Base-by-base conservation (phyloP, 1,140 invertebrate genomes). In the Samia ricini region DNA sequence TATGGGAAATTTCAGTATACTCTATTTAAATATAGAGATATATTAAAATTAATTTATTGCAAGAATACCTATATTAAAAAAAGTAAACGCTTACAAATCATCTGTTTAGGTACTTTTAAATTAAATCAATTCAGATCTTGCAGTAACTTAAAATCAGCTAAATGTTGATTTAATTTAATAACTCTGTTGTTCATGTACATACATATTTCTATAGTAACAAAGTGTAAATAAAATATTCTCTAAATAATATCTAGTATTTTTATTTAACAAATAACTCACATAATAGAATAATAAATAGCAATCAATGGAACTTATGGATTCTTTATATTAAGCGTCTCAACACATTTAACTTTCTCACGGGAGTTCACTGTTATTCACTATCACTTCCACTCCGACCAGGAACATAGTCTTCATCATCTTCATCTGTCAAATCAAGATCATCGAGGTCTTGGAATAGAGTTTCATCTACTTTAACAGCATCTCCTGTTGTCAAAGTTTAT, bases 381-480 rank as follows among this genome's bases (percentile, higher is more conserved):
- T 91, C 88, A 71, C 84, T 90, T 50, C 79, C 86, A 70, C 85
- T 91, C 59, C 82, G 78, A 8, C 86, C 87, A 1, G 92, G 92
- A 29, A 92, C 91, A 79, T 90, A 93, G 70, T 93, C 92, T 65
- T 92, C 92, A 79, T 93, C 94, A 62, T 94, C 92, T 60, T 94
- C 93, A 77, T 94, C 95, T 66, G 96, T 96, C 54, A 98, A 87
- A 68, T 98, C 97, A 29, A 98, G 90, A 83, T 98, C 97, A 71
- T 97, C 96, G 63, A 98, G 85, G 90, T 98, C 96, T 94, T 98
- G 96, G 85, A 98, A 98, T 5, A 99, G 87, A 52, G 96, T 96
- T 91, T 99, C 98, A 91, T 99, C 97, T 19, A 98, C 97, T 91
- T 98, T 97, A 1, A 98, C 96, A 67, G 94, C 93, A 89, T 97